A percentile compares a stretch with the other conserved stretches of the same genome.
phyloP scores from a whole-genome alignment of 2,113 vertebrate species.

The Kobus ellipsiprymnus region DNA sequence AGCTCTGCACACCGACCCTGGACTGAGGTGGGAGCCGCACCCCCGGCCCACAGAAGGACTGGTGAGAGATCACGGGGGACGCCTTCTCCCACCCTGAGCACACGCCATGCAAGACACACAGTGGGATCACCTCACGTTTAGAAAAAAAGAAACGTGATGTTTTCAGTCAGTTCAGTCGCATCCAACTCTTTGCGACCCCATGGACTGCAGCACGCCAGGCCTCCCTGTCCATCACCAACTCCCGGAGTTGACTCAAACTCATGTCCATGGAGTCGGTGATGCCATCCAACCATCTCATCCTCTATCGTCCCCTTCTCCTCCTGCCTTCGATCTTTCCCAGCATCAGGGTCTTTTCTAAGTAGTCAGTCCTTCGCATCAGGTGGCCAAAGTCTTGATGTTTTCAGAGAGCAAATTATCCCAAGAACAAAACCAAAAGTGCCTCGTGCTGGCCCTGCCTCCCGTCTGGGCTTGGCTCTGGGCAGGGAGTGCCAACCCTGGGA shows the following conservation, averaged over 20 bases:
- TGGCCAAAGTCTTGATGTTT: not conserved
- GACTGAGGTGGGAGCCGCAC: not conserved
- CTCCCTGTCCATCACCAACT: not conserved
- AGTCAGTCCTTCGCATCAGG: not conserved
- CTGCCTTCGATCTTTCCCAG: not conserved
- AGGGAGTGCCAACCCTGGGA: not conserved
- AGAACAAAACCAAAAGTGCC: not conserved
- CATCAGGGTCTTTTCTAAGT: not conserved
- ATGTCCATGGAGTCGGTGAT: not conserved
- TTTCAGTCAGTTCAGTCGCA: not conserved
- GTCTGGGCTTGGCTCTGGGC: not conserved
- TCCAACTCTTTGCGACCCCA: accelerated
- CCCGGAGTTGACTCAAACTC: not conserved
- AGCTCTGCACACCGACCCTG: not conserved
- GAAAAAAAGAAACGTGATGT: not conserved
- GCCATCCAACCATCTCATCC: not conserved
- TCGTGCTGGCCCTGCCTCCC: not conserved
- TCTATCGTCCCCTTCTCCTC: not conserved
- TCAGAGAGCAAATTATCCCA: not conserved
- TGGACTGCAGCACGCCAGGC: not conserved
- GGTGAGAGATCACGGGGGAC: accelerated
- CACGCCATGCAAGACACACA: not conserved
- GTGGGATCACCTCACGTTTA: not conserved
- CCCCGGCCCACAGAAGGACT: not conserved
- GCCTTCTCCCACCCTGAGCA: not conserved